Conservation (phyloP, 2,888 invertebrate species). For the Vesta saturnalis region DNA sequence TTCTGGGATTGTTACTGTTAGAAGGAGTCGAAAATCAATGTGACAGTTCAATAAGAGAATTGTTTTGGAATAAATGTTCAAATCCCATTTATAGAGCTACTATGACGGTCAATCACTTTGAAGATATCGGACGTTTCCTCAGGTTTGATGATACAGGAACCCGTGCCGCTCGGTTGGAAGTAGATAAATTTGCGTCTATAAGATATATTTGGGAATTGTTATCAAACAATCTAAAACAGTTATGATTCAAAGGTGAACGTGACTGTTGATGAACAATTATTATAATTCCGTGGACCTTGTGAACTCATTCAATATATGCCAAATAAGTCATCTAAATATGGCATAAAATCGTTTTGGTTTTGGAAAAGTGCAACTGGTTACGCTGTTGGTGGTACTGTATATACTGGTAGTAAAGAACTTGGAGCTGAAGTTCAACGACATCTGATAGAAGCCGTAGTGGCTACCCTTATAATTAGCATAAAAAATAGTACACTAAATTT, state of each 20-base stretch:
- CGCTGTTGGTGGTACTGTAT: too few relatives aligned
- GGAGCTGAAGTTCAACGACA: too few relatives aligned
- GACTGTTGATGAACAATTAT: neutral
- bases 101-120: constrained; percentile 12
- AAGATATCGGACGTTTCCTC: neutral
- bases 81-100: constrained; percentile 10
- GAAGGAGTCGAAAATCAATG: constrained; percentile 9
- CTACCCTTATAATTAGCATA: too few relatives aligned
- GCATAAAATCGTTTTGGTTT: neutral
- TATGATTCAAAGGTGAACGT: neutral
- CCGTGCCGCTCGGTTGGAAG: neutral
- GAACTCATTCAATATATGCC: neutral
- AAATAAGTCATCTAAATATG: neutral
- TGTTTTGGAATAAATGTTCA: constrained; percentile 4
- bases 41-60: constrained; percentile 3
- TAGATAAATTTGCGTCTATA: neutral
- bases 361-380: too few relatives aligned
- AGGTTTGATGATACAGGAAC: constrained; percentile 17
- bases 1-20: constrained; percentile 4
- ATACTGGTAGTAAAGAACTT: too few relatives aligned
- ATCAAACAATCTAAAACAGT: too few relatives aligned
- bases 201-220: neutral
- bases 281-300: neutral
- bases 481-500: too few relatives aligned
- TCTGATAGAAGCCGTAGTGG: too few relatives aligned